Evolutionary conservation across 1,140 invertebrate genomes (phyloP).

Genomic region (Drosophila hydei): DNA sequence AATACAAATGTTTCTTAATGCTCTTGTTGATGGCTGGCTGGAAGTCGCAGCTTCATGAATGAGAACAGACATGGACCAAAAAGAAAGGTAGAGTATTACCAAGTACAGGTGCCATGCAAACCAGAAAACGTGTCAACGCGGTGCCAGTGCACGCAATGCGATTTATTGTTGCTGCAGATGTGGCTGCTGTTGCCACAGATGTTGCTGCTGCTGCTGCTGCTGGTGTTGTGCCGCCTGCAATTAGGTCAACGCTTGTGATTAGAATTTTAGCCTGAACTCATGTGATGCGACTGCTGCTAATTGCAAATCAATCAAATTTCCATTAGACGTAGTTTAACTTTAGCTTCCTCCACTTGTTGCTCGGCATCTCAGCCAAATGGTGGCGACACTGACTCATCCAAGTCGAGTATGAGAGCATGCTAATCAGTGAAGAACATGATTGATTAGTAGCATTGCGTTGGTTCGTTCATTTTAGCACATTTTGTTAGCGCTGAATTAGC

Average conservation of each 20-base stretch:
- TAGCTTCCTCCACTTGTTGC: conserved; percentile 17
- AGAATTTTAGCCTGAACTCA: conserved; percentile 42
- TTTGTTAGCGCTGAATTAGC: conserved; percentile 20
- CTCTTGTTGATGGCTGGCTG: too few relatives aligned
- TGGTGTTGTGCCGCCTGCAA: conserved; percentile 50
- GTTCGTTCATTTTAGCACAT: conserved; percentile 33
- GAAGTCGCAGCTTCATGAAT: conserved; percentile 38
- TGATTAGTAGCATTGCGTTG: conserved; percentile 32
- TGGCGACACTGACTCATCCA: conserved; percentile 56
- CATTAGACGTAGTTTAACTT: conserved; percentile 49
- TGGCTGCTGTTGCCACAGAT: conserved; percentile 5
- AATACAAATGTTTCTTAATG: conserved; percentile 32
- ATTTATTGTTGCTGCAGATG: conserved; percentile 29
- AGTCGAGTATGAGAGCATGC: neutral
- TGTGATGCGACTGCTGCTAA: conserved; percentile 70
- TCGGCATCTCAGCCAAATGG: neutral
- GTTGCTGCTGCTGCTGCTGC: conserved; percentile 27
- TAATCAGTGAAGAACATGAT: conserved; percentile 27
- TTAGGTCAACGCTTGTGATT: conserved; percentile 62
- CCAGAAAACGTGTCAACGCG: conserved; percentile 77
- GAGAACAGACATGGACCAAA: conserved; percentile 17
- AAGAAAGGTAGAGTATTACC: conserved; percentile 57
- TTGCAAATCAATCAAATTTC: conserved; percentile 74
- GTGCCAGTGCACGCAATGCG: conserved; percentile 62
- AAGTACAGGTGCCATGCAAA: conserved; percentile 83